Conservation (phyloP, 2,113 vertebrate species). For the Syngnathus typhle region DNA sequence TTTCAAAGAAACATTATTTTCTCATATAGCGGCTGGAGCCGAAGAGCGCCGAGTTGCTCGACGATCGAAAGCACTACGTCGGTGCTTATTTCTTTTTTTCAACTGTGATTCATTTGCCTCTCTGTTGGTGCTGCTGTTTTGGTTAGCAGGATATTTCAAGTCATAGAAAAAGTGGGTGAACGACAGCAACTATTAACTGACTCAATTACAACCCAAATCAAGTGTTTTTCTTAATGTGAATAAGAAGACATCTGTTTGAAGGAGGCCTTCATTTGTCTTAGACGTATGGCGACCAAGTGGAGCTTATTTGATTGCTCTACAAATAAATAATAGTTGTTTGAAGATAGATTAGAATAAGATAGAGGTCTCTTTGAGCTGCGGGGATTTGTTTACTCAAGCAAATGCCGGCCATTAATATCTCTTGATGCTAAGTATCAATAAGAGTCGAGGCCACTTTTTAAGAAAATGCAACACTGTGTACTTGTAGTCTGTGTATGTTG, state of each 20-base stretch:
- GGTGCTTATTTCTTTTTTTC: not conserved
- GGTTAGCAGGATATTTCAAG: no score
- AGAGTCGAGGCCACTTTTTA: not conserved
- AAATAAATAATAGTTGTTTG: not conserved
- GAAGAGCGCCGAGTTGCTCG: not conserved
- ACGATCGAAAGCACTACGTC: no score
- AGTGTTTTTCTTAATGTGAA: no score
- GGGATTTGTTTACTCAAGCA: not conserved
- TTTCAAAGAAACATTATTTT: not conserved
- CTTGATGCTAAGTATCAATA: not conserved
- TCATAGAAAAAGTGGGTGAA: no score
- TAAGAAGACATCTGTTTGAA: no score
- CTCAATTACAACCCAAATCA: no score
- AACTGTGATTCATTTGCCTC: no score
- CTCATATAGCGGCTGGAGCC: not conserved
- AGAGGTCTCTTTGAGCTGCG: not conserved
- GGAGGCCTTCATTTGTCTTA: no score
- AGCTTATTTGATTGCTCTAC: not conserved
- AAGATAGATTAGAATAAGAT: not conserved
- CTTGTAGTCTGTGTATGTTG: not conserved
- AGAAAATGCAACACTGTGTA: not conserved
- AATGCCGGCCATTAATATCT: not conserved
- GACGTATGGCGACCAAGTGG: no score
- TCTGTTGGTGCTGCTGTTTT: no score
- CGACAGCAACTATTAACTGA: no score